phyloP scores from a whole-genome alignment of 2,888 invertebrate genomes.

The Monoplex corrugatus region DNA sequence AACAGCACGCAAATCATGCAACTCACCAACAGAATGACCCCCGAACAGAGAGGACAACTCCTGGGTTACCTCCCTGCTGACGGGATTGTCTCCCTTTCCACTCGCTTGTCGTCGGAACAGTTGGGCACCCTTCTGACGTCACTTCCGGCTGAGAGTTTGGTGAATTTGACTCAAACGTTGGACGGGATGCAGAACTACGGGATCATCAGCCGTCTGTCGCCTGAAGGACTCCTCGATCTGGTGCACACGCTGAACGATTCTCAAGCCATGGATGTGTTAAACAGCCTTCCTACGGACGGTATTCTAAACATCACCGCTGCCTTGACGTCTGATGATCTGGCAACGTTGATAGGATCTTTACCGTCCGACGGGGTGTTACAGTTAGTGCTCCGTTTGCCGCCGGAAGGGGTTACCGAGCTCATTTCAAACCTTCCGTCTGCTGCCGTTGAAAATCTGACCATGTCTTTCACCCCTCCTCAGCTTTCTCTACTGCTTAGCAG shows the following conservation, averaged over 20 bases:
- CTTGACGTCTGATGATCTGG: neutral
- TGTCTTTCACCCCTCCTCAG: neutral
- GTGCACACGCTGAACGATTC: neutral
- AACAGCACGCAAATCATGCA: constrained; percentile 29
- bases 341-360: neutral
- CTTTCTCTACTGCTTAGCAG: neutral
- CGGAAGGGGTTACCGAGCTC: neutral
- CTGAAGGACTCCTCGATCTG: neutral
- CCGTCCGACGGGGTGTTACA: neutral
- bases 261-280: constrained; percentile 10
- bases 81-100: constrained; percentile 35
- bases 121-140: constrained; percentile 30
- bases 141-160: constrained; percentile 34
- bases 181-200: neutral
- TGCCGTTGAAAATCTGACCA: constrained; percentile 2
- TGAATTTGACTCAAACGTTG: constrained; percentile 27
- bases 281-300: neutral
- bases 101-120: neutral
- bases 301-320: constrained; percentile 20
- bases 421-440: neutral
- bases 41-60: constrained; percentile 29
- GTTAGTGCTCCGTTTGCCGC: neutral
- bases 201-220: neutral
- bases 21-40: neutral
- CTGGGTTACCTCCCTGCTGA: constrained; percentile 29